Evolutionary conservation across 2,888 invertebrate species (phyloP).

Genomic region (Exephanes ischioxanthus): DNA sequence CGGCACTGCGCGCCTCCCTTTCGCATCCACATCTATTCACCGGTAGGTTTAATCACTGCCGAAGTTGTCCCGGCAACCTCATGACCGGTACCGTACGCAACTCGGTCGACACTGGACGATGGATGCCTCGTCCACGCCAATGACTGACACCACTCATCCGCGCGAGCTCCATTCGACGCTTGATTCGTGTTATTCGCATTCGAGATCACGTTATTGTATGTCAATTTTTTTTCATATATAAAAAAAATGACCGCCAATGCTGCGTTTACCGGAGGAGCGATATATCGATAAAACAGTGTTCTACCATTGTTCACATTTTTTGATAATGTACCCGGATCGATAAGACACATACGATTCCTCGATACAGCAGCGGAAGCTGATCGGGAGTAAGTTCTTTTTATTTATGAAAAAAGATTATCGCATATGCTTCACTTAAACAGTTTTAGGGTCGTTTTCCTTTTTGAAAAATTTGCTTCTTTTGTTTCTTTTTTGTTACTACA

Average conservation of each 20-base stretch:
- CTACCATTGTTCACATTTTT: neutral
- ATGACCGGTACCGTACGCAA: neutral
- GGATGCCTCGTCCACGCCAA: neutral
- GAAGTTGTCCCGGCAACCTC: slow-evolving; percentile 24
- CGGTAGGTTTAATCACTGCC: slow-evolving; percentile 20
- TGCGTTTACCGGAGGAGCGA: too few relatives aligned
- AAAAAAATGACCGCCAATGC: too few relatives aligned
- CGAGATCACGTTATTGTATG: neutral
- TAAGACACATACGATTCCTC: neutral
- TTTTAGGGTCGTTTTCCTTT: neutral
- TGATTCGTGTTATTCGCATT: neutral
- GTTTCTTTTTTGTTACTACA: too few relatives aligned
- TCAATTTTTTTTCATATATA: neutral
- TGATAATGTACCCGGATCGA: neutral
- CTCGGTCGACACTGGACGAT: neutral
- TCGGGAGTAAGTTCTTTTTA: neutral
- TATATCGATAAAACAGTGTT: too few relatives aligned
- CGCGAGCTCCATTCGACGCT: neutral
- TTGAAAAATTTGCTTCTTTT: too few relatives aligned
- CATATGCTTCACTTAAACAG: too few relatives aligned
- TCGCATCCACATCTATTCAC: slow-evolving; percentile 12
- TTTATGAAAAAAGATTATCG: too few relatives aligned
- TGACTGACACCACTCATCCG: neutral
- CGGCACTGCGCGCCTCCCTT: slow-evolving; percentile 7
- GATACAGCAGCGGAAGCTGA: neutral